Evolutionary conservation across 1,140 invertebrate species (phyloP), one percentile per base, ranked within the genome.

Genomic region (Anastrepha obliqua): DNA sequence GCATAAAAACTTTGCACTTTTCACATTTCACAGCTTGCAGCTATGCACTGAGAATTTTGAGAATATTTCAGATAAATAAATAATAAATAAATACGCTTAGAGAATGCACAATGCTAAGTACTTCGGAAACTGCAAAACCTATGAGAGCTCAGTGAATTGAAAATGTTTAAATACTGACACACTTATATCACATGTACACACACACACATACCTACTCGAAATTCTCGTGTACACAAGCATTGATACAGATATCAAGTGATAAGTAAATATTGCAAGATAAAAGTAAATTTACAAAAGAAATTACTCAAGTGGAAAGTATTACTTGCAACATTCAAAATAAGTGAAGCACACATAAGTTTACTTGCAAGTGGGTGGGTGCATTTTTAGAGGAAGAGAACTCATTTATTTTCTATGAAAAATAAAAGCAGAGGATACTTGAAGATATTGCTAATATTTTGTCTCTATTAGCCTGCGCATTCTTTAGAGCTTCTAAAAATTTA

Each of bases 51-150:
- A 55, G 6, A 55, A 2, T 11, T 55, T 11, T 3, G 51, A 55
- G 74, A 4, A 55, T 9, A 81, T 29, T 81, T 17, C 47, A 81
- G 74, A 47, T 81, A 81, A 55, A 74, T 74, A 74, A 74, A 74
- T 74, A 81, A 81, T 67, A 67, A 62, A 67, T 67, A 67, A 67
- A 67, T 67, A 67, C 47, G 17, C 44, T 81, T 81, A 81, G 74
- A 81, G 55, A 81, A 55, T 81, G 44, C 47, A 81, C 74, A 55
- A 81, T 47, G 44, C n/a, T 70, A 29, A 44, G 42, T 74, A 29
- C 15, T 13, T 17, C 3, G 9, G 8, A 17, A n/a, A n/a, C 13
- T 51, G 15, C 15, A 74, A 74, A 17, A 42, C 4, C 47, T 3
- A 81, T 55, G 29, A 47, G 47, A 81, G 74, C 17, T 2, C 51